These are phyloP conservation scores for Sebastes itinus DNA, from an alignment of 2,797 vertebrate genomes.

Conservation along the genomic window DNA sequence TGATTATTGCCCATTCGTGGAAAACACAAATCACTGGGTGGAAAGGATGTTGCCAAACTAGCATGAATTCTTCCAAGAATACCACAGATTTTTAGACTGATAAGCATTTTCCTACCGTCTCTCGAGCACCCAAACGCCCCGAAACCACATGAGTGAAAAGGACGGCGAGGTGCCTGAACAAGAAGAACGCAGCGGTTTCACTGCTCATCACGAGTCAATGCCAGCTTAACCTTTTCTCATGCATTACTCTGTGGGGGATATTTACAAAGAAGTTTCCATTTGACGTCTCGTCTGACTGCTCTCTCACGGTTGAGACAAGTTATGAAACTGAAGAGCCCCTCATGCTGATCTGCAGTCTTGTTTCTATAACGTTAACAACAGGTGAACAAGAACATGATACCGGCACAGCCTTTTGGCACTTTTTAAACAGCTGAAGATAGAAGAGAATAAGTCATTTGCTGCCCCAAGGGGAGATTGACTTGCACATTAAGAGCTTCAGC, in stretches of 20 bases:
- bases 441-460: constrained; percentile 21
- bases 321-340: not conserved
- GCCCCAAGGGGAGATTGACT: not conserved
- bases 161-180: not conserved
- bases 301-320: not conserved
- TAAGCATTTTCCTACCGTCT: not conserved
- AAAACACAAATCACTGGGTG: constrained; percentile 4
- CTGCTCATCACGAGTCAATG: not conserved
- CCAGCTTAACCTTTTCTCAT: not conserved
- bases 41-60: not conserved
- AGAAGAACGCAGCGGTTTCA: not conserved
- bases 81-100: constrained; percentile 1
- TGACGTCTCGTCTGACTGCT: not conserved
- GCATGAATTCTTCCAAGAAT: not conserved
- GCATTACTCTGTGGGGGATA: not conserved
- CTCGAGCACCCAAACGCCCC: not conserved
- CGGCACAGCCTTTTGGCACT: not conserved
- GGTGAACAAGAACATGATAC: constrained; percentile 3
- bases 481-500: constrained; percentile 23
- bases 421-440: constrained; percentile 20
- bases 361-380: constrained; percentile 15
- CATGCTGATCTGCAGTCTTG: not conserved
- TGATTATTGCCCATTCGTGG: not conserved
- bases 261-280: constrained; percentile 10
- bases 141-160: constrained; percentile 9